Evolutionary conservation across 2,797 vertebrate species (phyloP).

Genomic region (Paratrypauchen microcephalus): DNA sequence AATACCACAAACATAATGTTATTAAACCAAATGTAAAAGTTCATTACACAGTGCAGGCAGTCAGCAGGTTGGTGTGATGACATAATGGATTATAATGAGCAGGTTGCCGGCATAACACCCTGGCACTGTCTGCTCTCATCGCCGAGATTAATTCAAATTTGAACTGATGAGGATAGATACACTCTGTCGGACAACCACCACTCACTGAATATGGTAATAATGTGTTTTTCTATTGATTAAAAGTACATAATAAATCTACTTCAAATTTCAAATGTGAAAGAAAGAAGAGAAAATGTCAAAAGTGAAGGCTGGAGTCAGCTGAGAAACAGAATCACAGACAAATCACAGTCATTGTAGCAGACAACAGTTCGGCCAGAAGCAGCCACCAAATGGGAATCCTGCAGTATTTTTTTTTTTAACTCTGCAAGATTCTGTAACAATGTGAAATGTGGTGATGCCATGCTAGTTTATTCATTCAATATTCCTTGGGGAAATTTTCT

Average conservation of each 20-base stretch:
- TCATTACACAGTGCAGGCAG: background rate
- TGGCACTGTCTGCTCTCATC: slow-evolving; percentile 6
- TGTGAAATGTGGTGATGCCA: background rate
- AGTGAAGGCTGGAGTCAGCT: slow-evolving; percentile 17
- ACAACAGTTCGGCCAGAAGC: slow-evolving; percentile 14
- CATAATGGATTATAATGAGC: background rate
- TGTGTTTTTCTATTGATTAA: slow-evolving; percentile 26
- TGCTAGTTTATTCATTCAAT: background rate
- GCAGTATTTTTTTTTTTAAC: slow-evolving; percentile 31
- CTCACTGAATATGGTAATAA: slow-evolving; percentile 30
- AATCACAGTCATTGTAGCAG: slow-evolving; percentile 25
- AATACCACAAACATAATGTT: no score
- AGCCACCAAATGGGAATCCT: slow-evolving; percentile 15
- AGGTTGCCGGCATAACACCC: background rate
- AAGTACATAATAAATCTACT: slow-evolving; percentile 15
- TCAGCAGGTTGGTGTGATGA: background rate
- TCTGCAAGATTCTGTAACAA: background rate
- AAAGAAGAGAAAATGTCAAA: slow-evolving; percentile 18
- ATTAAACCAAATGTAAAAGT: background rate
- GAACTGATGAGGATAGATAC: background rate
- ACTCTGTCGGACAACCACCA: background rate
- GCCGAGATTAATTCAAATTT: slow-evolving; percentile 18
- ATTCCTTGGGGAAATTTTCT: no score
- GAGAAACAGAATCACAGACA: slow-evolving; percentile 35
- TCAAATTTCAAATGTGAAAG: slow-evolving; percentile 6